These are phyloP conservation scores for Octopus sinensis DNA, from an alignment of 1,140 invertebrate species.

Conservation along the genomic window DNA sequence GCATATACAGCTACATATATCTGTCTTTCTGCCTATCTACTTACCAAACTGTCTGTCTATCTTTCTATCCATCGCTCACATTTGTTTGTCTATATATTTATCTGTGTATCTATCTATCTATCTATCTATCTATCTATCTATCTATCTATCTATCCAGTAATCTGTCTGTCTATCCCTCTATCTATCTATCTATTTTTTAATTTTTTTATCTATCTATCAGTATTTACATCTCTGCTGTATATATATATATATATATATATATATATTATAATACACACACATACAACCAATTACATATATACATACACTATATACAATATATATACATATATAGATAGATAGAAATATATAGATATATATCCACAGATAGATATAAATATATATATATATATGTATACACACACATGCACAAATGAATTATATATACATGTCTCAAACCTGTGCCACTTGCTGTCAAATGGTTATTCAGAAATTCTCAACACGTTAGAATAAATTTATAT, in stretches of 20 bases:
- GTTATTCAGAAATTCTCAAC: background rate
- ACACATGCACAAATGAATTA: background rate
- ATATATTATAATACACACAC: background rate
- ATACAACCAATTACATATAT: background rate
- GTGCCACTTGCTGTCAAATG: background rate
- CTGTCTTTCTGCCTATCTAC: background rate
- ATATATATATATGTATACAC: background rate
- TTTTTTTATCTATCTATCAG: background rate
- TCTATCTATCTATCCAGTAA: background rate
- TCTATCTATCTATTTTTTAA: conserved; percentile 8
- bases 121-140: background rate
- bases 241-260: background rate
- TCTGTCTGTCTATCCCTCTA: background rate
- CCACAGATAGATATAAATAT: background rate
- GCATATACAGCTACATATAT: background rate
- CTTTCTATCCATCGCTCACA: background rate
- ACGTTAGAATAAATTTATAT: background rate
- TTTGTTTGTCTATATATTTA: background rate
- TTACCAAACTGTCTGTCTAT: background rate
- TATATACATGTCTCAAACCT: too few relatives aligned
- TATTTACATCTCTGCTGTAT: background rate
- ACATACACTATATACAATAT: background rate
- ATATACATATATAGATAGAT: background rate
- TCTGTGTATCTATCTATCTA: background rate
- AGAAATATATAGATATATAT: background rate